Evolutionary conservation across 2,888 invertebrate genomes (phyloP).

Genomic region (Metalampra italica): DNA sequence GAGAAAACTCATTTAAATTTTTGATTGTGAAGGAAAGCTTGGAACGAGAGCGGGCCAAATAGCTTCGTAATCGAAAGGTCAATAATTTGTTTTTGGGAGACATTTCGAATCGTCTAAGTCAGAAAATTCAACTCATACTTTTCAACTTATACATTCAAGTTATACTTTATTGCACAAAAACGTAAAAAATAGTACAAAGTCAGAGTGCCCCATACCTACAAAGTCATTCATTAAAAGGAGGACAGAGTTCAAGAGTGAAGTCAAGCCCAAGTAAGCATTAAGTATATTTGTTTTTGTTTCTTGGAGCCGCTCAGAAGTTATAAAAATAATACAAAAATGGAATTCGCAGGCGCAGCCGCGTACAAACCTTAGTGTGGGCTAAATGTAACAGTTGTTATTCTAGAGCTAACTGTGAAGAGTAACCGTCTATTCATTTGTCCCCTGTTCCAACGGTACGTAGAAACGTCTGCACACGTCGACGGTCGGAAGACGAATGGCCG

Average conservation of each 20-base stretch:
- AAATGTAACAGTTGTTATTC: no score
- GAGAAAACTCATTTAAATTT: slow-evolving; percentile 72
- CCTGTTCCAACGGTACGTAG: slow-evolving; percentile 32
- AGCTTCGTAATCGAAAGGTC: slow-evolving; percentile 49
- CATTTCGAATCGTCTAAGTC: slow-evolving; percentile 27
- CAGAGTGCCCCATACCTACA: no score
- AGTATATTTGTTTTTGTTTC: no score
- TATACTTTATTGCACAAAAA: no score
- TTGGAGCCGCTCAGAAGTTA: no score
- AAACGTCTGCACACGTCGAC: slow-evolving; percentile 56
- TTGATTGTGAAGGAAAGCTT: slow-evolving; percentile 63
- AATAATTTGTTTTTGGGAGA: slow-evolving; percentile 46
- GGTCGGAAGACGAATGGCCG: slow-evolving; percentile 66
- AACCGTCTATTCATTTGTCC: slow-evolving; percentile 32
- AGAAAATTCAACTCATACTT: slow-evolving; percentile 11
- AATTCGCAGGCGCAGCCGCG: no score
- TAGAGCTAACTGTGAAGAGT: background rate
- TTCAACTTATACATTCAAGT: background rate
- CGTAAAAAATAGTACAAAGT: no score
- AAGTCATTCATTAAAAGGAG: no score
- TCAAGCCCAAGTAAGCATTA: no score
- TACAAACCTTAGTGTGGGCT: no score
- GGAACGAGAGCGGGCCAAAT: slow-evolving; percentile 38
- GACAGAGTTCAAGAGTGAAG: no score
- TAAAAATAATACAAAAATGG: no score